Evolutionary conservation across 2,797 vertebrate genomes (phyloP), one percentile per base, ranked within the genome.

Genomic region (Distichodus sexfasciatus): DNA sequence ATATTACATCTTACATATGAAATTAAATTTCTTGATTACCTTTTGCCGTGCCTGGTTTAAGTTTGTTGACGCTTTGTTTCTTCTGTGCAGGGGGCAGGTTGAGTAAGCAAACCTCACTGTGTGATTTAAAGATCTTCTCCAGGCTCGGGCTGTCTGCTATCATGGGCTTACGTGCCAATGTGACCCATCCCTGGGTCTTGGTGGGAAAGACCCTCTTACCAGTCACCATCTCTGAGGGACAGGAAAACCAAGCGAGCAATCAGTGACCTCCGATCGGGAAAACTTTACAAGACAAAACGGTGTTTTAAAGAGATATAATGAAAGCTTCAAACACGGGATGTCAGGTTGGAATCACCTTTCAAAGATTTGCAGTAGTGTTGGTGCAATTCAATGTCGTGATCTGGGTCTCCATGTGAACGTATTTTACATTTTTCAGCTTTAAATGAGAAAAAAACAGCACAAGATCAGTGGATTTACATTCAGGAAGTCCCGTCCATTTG

Each of bases 171-270:
- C 54, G 79, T 10, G 79, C 80, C 76, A 93, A 76, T 19, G 80
- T 87, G 51, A 93, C 91, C 92, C 92, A 93, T 54, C 2, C 74
- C 78, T 81, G 89, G 2, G 84, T 84, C 69, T 90, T 92, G 36
- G 89, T 88, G 10, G 91, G 90, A 71, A 92, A 91, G 51, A 92
- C 87, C 64, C 53, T 86, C 74, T 83, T 84, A 33, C 84, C 74
- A 23, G 53, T 85, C 72, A 93, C 72, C 91, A 91, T 92, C 26
- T 80, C 92, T 93, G 80, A 21, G 26, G 17, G 23, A 54, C 36
- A 66, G 26, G 2, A 72, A 15, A 61, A 3, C n/a, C 21, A 58
- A 24, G 12, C 10, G 46, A 33, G 0, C 3, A 60, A 7, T 43
- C 2, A 33, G 11, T 29, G 26, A 58, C 12, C 3, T 1, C 14